Evolutionary conservation across 2,113 vertebrate species (phyloP).

Genomic region (Polypterus senegalus): DNA sequence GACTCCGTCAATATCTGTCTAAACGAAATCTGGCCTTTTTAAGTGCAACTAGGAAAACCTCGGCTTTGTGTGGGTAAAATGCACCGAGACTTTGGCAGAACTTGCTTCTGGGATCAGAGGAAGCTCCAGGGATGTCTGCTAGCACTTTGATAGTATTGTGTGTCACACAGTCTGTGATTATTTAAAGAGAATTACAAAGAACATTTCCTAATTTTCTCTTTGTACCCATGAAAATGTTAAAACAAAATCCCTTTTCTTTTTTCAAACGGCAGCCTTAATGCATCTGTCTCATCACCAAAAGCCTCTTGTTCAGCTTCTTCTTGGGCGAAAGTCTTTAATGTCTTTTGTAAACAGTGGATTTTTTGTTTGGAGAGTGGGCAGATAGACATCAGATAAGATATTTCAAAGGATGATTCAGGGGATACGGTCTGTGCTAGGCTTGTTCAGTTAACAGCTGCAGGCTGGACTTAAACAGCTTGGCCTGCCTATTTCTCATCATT

Average conservation of each 20-base stretch:
- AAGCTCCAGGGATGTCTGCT: no score
- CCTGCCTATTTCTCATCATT: constrained; percentile 18
- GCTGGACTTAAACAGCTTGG: constrained; percentile 9
- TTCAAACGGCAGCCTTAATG: constrained; percentile 4
- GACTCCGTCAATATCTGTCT: no score
- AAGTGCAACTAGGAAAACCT: no score
- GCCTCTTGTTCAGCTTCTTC: constrained; percentile 5
- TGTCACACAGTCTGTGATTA: not conserved
- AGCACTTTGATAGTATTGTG: constrained; percentile 2
- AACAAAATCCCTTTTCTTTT: not conserved
- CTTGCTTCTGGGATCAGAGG: no score
- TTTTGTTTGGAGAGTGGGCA: constrained; percentile 12
- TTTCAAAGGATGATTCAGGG: constrained; percentile 9
- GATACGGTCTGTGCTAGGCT: constrained; percentile 16
- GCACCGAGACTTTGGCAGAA: no score
- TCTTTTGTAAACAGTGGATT: constrained; percentile 4
- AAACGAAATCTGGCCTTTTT: no score
- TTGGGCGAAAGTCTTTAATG: constrained; percentile 8
- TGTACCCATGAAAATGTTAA: constrained; percentile 5
- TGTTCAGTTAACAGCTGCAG: constrained; percentile 24
- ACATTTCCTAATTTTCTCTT: constrained; percentile 6
- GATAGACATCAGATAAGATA: not conserved
- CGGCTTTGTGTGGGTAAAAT: no score
- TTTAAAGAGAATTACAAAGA: not conserved
- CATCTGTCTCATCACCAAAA: not conserved